Evolutionary conservation across 2,888 invertebrate genomes (phyloP).

Genomic region (Diadegma fenestrale): DNA sequence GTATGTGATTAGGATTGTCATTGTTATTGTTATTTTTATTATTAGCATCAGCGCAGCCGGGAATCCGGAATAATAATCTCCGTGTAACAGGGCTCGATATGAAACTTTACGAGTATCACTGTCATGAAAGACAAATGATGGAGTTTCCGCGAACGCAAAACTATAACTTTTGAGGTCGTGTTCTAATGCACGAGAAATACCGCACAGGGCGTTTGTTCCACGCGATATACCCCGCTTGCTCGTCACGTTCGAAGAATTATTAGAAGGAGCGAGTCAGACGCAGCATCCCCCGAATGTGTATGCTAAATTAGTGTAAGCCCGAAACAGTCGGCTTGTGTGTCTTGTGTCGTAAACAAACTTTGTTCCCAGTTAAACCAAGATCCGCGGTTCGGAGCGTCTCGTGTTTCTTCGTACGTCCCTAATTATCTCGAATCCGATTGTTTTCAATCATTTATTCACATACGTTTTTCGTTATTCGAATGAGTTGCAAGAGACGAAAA

Average conservation of each 20-base stretch:
- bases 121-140: conserved; percentile 17
- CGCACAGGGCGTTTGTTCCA: conserved; percentile 9
- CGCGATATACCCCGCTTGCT: conserved; percentile 11
- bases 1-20: not conserved
- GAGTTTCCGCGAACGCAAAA: conserved; percentile 16
- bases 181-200: not conserved
- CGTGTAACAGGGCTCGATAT: conserved; percentile 19
- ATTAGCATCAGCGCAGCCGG: conserved; percentile 11
- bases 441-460: not conserved
- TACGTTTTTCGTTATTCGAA: not conserved
- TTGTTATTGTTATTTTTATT: conserved; percentile 3
- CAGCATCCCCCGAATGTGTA: conserved; percentile 9
- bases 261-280: not conserved
- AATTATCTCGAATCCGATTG: not conserved
- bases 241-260: conserved; percentile 43
- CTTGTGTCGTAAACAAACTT: conserved; percentile 14
- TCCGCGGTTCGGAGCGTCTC: not conserved
- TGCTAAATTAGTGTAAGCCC: not conserved
- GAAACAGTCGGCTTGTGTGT: conserved; percentile 8
- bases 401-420: not conserved
- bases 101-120: conserved; percentile 24
- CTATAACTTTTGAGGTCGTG: conserved; percentile 22
- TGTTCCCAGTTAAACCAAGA: not conserved
- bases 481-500: not conserved
- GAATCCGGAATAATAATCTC: conserved; percentile 9